phyloP scores from a whole-genome alignment of 2,113 vertebrate species.

The Crotophaga sulcirostris region DNA sequence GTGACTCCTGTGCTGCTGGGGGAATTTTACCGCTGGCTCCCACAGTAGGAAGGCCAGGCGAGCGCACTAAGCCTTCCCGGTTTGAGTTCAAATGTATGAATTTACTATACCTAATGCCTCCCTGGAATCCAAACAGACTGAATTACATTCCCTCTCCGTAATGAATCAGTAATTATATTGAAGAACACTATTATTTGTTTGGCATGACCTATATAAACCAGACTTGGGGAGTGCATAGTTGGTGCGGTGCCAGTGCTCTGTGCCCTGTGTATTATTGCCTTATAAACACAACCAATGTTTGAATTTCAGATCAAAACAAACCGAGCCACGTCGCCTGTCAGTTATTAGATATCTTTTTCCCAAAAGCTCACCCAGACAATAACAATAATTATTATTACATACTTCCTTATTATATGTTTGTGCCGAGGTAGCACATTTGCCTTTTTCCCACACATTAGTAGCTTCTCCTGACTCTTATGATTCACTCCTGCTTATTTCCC shows the following conservation, averaged over 20 bases:
- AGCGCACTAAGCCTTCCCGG: neutral
- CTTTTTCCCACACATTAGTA: constrained; percentile 68
- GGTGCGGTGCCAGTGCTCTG: constrained; percentile 55
- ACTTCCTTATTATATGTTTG: constrained; percentile 71
- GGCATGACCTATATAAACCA: constrained; percentile 70
- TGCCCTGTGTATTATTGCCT: constrained; percentile 63
- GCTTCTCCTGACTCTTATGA: constrained; percentile 65
- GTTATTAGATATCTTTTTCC: constrained; percentile 71
- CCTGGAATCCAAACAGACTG: constrained; percentile 54
- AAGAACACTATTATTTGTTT: constrained; percentile 68
- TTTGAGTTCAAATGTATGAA: neutral
- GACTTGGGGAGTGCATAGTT: constrained; percentile 55
- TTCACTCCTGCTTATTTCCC: constrained; percentile 60
- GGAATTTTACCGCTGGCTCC: neutral
- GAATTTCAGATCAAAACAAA: constrained; percentile 73
- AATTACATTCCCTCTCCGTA: constrained; percentile 38
- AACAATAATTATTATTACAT: constrained; percentile 75
- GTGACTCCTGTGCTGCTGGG: neutral
- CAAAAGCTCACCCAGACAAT: constrained; percentile 68
- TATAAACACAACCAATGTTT: constrained; percentile 70
- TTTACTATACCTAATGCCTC: constrained; percentile 24
- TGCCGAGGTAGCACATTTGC: constrained; percentile 65
- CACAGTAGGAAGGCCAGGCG: neutral
- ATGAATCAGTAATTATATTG: constrained; percentile 66
- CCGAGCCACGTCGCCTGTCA: constrained; percentile 58